phyloP scores from a whole-genome alignment of 2,113 vertebrate species.

The Junco hyemalis region DNA sequence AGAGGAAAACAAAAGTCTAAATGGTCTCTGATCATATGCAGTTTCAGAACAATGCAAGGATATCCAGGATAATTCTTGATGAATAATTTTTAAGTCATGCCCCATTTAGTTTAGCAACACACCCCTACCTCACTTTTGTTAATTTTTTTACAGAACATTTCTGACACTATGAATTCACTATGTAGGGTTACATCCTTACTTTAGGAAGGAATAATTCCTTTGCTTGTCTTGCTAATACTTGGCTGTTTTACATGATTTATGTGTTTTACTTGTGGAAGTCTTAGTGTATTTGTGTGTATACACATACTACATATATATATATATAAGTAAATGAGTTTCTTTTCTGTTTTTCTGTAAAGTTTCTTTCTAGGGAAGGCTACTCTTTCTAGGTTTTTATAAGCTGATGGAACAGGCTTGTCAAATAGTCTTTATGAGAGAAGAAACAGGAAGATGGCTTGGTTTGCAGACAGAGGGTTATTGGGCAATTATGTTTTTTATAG shows the following conservation, averaged over 20 bases:
- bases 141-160: neutral
- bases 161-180: neutral
- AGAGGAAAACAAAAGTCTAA: neutral
- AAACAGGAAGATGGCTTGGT: conserved; percentile 81
- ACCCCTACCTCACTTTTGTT: neutral
- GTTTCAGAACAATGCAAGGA: neutral
- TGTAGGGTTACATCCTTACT: neutral
- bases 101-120: neutral
- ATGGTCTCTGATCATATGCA: neutral
- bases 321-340: neutral
- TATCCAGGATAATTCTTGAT: neutral
- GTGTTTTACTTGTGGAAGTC: neutral
- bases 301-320: neutral
- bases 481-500: conserved; percentile 82
- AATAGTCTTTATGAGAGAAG: conserved; percentile 79
- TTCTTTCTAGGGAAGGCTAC: conserved; percentile 58
- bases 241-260: neutral
- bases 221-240: neutral
- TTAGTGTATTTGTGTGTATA: neutral
- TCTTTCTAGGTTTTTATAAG: conserved; percentile 74
- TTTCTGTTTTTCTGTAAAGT: neutral
- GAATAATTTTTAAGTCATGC: neutral
- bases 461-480: conserved; percentile 79
- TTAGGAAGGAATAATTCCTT: neutral
- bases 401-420: conserved; percentile 77